A percentile compares a stretch with the other conserved stretches of the same genome.
Conservation (phyloP, 2,888 invertebrate species). For the Lasioglossum pauxillum region DNA sequence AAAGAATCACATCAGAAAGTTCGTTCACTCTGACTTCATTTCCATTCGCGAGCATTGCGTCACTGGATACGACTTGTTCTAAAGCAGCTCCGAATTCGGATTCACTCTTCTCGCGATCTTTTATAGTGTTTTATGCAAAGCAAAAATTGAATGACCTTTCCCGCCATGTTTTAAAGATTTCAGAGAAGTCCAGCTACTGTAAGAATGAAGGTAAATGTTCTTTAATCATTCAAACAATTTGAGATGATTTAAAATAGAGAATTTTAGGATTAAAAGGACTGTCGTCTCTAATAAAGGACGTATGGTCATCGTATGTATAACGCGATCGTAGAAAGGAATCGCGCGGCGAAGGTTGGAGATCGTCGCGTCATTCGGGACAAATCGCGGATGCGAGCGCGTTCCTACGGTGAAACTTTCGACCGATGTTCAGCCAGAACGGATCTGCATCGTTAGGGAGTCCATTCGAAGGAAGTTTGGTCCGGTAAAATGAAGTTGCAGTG, state of each 20-base stretch:
- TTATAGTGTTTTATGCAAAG: no score
- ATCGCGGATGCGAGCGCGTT: neutral
- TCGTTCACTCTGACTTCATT: conserved; percentile 1
- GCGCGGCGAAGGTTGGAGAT: neutral
- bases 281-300: no score
- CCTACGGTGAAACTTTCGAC: neutral
- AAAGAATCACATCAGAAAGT: neutral
- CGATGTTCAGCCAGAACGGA: neutral
- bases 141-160: no score
- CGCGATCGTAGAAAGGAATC: neutral
- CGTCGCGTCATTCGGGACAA: neutral
- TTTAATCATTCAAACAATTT: no score
- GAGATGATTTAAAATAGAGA: no score
- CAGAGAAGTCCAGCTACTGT: no score
- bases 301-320: neutral
- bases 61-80: neutral
- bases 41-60: neutral
- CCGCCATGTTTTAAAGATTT: no score
- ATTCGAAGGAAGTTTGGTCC: neutral
- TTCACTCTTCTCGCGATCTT: neutral
- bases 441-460: neutral
- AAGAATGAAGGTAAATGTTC: no score
- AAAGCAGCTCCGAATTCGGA: no score
- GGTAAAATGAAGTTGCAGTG: neutral
- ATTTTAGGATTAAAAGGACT: no score